phyloP scores from a whole-genome alignment of 2,888 invertebrate species.

The Rhagium mordax region DNA sequence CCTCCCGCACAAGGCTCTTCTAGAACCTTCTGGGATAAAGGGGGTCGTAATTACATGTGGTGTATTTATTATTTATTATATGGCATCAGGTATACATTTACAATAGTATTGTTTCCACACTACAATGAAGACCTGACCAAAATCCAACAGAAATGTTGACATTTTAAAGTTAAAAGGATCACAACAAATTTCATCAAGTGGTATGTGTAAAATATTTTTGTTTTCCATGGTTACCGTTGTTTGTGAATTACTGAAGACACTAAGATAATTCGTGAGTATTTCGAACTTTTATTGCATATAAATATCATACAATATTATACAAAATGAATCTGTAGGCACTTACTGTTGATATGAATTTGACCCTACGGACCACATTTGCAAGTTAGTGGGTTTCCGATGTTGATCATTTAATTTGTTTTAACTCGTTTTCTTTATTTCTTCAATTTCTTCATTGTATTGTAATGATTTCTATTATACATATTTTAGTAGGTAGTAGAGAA shows the following conservation, averaged over 20 bases:
- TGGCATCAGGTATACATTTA: no score
- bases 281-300: not conserved
- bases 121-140: no score
- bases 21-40: no score
- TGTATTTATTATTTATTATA: no score
- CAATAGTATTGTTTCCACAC: no score
- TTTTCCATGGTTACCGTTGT: not conserved
- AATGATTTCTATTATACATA: no score
- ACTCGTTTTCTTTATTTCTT: not conserved
- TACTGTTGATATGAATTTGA: not conserved
- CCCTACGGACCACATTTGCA: not conserved
- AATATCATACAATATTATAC: not conserved
- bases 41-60: no score
- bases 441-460: not conserved
- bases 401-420: not conserved
- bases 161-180: no score
- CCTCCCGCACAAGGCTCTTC: no score
- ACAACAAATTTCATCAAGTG: not conserved
- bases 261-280: not conserved
- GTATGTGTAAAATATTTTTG: not conserved
- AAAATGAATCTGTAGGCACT: no score
- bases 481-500: no score
- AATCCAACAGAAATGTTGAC: not conserved
- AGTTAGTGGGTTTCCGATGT: not conserved
- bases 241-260: not conserved